phyloP scores from a whole-genome alignment of 2,797 vertebrate genomes.

The Agapornis canus region DNA sequence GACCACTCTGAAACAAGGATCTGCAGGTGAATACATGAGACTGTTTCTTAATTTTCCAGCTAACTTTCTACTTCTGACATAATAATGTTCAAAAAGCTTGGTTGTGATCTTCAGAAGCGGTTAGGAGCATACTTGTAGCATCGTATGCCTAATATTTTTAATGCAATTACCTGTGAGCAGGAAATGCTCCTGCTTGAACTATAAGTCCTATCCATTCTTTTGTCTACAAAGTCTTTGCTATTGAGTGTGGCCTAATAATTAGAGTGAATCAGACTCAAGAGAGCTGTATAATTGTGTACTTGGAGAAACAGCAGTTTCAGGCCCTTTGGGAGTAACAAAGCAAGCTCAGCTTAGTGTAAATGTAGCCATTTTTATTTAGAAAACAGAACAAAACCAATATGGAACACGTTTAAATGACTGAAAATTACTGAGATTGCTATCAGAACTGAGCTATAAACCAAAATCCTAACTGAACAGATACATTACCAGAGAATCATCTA shows the following conservation, averaged over 20 bases:
- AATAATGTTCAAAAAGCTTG: not conserved
- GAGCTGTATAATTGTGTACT: not conserved
- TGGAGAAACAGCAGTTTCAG: not conserved
- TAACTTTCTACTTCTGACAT: not conserved
- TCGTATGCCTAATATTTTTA: not conserved
- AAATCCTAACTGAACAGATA: not conserved
- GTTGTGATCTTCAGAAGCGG: not conserved
- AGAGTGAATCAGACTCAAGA: not conserved
- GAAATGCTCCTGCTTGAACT: not conserved
- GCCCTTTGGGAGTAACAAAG: not conserved
- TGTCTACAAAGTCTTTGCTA: not conserved
- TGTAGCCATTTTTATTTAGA: not conserved
- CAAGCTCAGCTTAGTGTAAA: not conserved
- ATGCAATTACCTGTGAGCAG: fast-evolving
- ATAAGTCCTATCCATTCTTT: not conserved
- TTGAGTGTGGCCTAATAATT: not conserved
- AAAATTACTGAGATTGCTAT: not conserved
- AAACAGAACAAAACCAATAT: not conserved
- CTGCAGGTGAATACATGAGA: not conserved
- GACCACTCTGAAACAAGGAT: not conserved
- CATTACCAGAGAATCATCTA: not conserved
- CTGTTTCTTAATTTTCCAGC: not conserved
- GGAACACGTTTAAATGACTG: not conserved
- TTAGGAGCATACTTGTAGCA: not conserved
- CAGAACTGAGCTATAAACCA: not conserved